Base-by-base conservation (phyloP, 2,113 vertebrate species). In the Salvelinus sp. region DNA sequence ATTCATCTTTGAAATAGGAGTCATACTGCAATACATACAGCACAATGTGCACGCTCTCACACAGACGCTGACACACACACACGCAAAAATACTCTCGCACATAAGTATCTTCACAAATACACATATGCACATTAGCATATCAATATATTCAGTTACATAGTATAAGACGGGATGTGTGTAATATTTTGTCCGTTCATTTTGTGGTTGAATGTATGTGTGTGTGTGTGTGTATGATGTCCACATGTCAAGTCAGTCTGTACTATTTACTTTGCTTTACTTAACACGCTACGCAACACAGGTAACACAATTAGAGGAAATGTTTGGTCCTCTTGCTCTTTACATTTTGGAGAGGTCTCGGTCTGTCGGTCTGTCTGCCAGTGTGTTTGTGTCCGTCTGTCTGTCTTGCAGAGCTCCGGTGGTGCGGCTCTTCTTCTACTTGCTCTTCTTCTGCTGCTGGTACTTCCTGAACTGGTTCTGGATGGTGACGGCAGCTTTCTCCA, bases 401-500 rank as follows among this genome's bases (percentile, higher is more conserved):
- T 62, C n/a, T 62, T n/a, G 18, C 38, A 4, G 16, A 18, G 44
- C 18, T 67, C 5, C 23, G 74, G 18, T 20, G 38, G 67, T 25
- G 9, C 69, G 62, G 73, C 70, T 77, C 28, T n/a, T 7, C n/a
- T 47, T 65, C 13, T 86, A 85, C 74, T 95, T 93, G 60, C 83
- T 82, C 23, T 93, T 93, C 1, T 95, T 95, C 89, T 94, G 94
- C 85, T 95, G 92, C 79, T 96, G 95, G 78, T 96, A 95, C 73
- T 93, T 95, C 79, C 93, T 92, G 88, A 92, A 95, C 75, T 94
- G 94, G 64, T 82, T 92, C 90, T 96, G 95, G 85, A 95, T 95
- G 77, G 95, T 95, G 62, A 93, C n/a, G 0, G 95, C 94, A 0
- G 95, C 94, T 84, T 87, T 92, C 72, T 95, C 88, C 9, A 90